Base-by-base conservation (phyloP, 2,888 invertebrate species). In the Macrophya annulata region DNA sequence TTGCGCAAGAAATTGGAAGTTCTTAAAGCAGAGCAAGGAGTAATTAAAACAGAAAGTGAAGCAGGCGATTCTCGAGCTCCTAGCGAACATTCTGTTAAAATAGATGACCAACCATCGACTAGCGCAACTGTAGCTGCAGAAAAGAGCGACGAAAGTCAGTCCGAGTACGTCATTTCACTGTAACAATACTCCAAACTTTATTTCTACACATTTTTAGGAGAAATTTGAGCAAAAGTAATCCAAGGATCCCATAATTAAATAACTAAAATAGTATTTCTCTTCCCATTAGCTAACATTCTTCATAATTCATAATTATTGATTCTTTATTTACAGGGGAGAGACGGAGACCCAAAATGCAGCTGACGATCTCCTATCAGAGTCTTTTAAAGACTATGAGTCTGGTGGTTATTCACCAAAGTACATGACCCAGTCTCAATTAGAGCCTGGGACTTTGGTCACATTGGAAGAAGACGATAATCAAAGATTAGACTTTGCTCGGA, bases 391-490 rank as follows among this genome's bases (percentile, higher is more conserved):
- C 59, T 99, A 99, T 93, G 94, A 95, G 84, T 92, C 95, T n/a
- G 99, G 98, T 1, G 95, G 96, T 55, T 99, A 99, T 94, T 97
- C 97, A 90, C 99, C 99, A 0, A 94, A 94, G 89, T 96, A 96
- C 89, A 93, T 98, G 87, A 88, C 94, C 3, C 90, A 95, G 0
- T 94, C 94, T 51, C 96, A 96, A 86, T 95, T 98, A 83, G 98
- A 97, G 89, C 95, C 95, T 0, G 98, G 96, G 85, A 97, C 98
- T 8, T 94, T 98, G 88, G 95, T 98, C 1, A 95, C 96, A 68
- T 96, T 96, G 77, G 96, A 97, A 88, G 96, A 95, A 83, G 97
- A 97, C 86, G 99, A 99, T 92, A 94, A 93, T 85, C 96, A 96
- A 91, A 94, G 97, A 85, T 94, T 98, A 76, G 96, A 96, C 88